A percentile compares a stretch with the other conserved stretches of the same genome.
These are phyloP conservation scores for Anoplophora glabripennis DNA, from an alignment of 1,140 invertebrate species.

Conservation along the genomic window DNA sequence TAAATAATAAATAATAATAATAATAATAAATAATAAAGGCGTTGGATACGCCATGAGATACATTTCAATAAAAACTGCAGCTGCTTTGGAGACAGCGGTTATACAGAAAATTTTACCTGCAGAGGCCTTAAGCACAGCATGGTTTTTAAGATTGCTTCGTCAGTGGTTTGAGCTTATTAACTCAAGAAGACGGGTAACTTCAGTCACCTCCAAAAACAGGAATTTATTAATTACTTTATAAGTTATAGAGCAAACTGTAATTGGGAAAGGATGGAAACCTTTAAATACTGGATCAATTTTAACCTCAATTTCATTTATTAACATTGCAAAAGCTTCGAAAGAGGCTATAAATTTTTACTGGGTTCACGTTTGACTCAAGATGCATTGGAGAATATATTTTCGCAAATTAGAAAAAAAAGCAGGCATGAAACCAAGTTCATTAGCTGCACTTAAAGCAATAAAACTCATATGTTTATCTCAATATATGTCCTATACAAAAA, in stretches of 20 bases:
- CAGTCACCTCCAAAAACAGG: constrained; percentile 1
- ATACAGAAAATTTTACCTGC: constrained; percentile 5
- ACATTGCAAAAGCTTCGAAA: constrained; percentile 1
- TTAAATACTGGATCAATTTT: constrained; percentile 7
- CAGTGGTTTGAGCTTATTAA: constrained; percentile 8
- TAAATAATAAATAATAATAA: no score
- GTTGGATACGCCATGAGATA: constrained; percentile 8
- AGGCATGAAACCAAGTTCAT: constrained; percentile 2
- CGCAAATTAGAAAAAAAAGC: constrained; percentile 4
- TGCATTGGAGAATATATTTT: constrained; percentile 6
- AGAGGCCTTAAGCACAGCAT: constrained; percentile 1
- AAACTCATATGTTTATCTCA: constrained; percentile 4
- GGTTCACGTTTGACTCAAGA: not conserved
- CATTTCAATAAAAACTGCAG: constrained; percentile 2
- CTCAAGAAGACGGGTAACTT: constrained; percentile 1
- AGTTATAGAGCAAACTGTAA: constrained; percentile 5
- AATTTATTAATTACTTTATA: constrained; percentile 6
- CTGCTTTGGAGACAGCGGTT: constrained; percentile 5
- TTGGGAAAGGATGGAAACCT: constrained; percentile 9
- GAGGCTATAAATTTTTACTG: not conserved
- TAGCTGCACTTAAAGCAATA: constrained; percentile 3
- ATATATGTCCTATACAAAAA: constrained; percentile 4
- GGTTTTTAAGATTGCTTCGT: constrained; percentile 6
- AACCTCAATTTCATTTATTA: not conserved
- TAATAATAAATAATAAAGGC: no score